Base-by-base conservation (phyloP, 2,113 vertebrate genomes). In the Copsychus sechellarum region DNA sequence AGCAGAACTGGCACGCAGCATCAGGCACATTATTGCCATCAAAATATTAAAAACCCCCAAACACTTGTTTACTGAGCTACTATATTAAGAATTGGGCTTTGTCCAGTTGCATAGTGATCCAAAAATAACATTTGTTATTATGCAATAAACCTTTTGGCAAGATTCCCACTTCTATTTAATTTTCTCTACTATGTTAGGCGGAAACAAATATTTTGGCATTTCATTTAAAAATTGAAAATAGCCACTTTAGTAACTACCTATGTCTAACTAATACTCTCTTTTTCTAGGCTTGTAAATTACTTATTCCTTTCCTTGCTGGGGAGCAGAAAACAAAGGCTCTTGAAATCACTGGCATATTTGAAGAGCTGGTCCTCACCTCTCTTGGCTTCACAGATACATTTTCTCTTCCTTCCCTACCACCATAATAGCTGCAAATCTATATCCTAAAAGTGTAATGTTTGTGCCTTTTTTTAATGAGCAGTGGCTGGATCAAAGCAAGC, bases 71-170 rank as follows among this genome's bases (percentile, higher is more conserved):
- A 79, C 48, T 69, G 64, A 65, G 28, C 47, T 54, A 42, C 12
- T 73, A 5, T 62, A 74, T 26, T 42, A 91, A 69, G 71, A 82
- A 72, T 6, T 78, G 40, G 3, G 3, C 40, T 90, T 91, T 74
- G 38, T 36, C 36, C 72, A 70, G 11, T 67, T 67, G 15, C 48
- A 72, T 2, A 64, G 17, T 47, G 48, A 83, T 81, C 72, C 43
- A 91, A 84, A 95, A 94, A 80, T 61, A 92, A 57, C 42, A 79
- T 79, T 82, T 79, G 36, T 71, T 92, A 81, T 85, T 82, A 85
- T 9, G 22, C 62, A 84, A 67, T 91, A 82, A 86, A 78, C 5
- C 6, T 82, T 69, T 76, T 89, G 81, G 84, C 61, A 92, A 54
- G 69, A 51, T 61, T 23, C 45, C 20, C 25, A 17, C 17, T 53